These are phyloP conservation scores for Rhaphigaster nebulosa DNA, from an alignment of 2,888 invertebrate species.

Conservation along the genomic window DNA sequence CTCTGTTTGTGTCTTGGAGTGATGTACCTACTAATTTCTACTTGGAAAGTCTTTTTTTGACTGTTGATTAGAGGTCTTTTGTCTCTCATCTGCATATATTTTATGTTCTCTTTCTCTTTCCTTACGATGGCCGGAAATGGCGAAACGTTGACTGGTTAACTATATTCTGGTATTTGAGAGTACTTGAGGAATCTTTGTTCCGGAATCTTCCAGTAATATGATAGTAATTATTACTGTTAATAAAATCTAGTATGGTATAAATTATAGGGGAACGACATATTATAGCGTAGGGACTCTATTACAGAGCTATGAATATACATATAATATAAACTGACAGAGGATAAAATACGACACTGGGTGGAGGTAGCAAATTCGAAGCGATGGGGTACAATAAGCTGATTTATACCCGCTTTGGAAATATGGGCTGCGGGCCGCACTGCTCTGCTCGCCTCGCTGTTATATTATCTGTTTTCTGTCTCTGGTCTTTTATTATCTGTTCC, in stretches of 20 bases:
- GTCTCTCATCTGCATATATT: too few relatives aligned
- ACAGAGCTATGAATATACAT: slow-evolving; percentile 47
- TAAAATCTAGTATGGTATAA: not conserved
- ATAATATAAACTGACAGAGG: slow-evolving; percentile 28
- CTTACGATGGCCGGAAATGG: too few relatives aligned
- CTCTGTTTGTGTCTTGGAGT: too few relatives aligned
- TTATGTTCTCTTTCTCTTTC: too few relatives aligned
- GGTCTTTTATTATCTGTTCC: not conserved
- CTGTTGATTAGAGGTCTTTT: too few relatives aligned
- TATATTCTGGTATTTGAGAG: too few relatives aligned
- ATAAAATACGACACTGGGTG: slow-evolving; percentile 5
- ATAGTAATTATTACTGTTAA: not conserved
- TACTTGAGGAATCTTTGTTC: not conserved
- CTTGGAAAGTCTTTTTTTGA: too few relatives aligned
- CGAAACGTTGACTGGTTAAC: too few relatives aligned
- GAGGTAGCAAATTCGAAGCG: slow-evolving; percentile 32
- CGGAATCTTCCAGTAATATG: not conserved
- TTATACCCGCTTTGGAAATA: slow-evolving; percentile 37
- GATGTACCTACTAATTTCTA: too few relatives aligned
- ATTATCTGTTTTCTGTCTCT: slow-evolving; percentile 19
- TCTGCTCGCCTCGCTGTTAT: not conserved
- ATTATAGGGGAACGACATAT: not conserved
- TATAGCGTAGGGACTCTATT: not conserved
- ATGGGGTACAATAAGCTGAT: slow-evolving; percentile 43
- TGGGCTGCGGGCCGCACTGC: not conserved